These are phyloP conservation scores for Tromatobia lineatoria DNA, from an alignment of 2,888 invertebrate species.

Conservation along the genomic window DNA sequence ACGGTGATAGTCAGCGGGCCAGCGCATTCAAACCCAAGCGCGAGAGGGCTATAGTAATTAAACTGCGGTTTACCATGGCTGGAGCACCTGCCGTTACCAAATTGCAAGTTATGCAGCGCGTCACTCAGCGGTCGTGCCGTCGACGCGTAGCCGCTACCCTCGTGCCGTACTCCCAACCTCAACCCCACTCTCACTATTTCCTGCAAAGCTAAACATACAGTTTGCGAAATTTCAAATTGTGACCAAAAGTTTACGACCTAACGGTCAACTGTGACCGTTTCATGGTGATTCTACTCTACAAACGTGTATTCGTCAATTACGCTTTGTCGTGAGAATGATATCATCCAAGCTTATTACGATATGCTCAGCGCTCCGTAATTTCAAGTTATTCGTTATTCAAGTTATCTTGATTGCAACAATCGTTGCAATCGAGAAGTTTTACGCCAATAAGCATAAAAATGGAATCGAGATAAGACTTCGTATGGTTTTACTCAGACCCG, in stretches of 20 bases:
- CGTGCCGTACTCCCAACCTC: conserved; percentile 33
- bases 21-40: conserved; percentile 31
- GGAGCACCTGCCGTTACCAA: conserved; percentile 82
- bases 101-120: conserved; percentile 82
- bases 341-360: background rate
- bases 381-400: too few relatives aligned
- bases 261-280: background rate
- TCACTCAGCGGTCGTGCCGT: conserved; percentile 76
- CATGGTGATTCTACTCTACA: background rate
- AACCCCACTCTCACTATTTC: conserved; percentile 32
- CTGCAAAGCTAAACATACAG: conserved; percentile 28
- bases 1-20: conserved; percentile 39
- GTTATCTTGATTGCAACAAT: too few relatives aligned
- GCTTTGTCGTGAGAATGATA: background rate
- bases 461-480: background rate
- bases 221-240: conserved; percentile 65
- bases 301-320: background rate
- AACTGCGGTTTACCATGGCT: conserved; percentile 83
- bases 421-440: background rate
- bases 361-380: background rate
- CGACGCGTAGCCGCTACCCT: conserved; percentile 55
- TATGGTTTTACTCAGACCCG: too few relatives aligned
- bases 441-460: background rate
- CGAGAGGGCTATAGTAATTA: conserved; percentile 80
- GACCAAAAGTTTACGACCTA: conserved; percentile 54